Conservation (phyloP, 2,797 vertebrate species). For the Eurystomus glaucurus region DNA sequence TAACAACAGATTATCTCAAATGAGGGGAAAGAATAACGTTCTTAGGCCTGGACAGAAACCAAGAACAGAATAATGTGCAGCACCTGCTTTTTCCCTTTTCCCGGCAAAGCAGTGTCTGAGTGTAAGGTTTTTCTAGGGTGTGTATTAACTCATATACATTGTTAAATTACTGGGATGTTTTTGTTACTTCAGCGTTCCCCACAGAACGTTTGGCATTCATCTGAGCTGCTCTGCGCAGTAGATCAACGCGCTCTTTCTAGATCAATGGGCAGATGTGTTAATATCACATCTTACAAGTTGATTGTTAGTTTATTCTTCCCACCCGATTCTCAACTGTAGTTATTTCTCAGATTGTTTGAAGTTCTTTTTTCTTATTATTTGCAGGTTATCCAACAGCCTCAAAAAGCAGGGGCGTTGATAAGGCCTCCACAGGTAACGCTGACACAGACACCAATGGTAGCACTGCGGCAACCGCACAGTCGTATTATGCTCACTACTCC, state of each 20-base stretch:
- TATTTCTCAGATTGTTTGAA: neutral
- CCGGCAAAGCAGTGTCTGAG: neutral
- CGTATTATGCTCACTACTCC: constrained; percentile 91
- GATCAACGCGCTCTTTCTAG: neutral
- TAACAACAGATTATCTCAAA: neutral
- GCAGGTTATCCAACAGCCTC: constrained; percentile 92
- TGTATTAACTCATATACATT: neutral
- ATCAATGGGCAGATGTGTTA: neutral
- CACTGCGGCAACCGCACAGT: constrained; percentile 91
- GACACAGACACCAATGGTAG: constrained; percentile 92
- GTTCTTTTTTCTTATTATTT: neutral
- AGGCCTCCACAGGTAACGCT: constrained; percentile 93
- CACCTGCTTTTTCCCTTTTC: neutral
- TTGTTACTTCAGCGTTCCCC: neutral
- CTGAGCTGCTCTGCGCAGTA: neutral
- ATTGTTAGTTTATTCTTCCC: neutral
- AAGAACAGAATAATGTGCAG: neutral
- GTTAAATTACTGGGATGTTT: neutral
- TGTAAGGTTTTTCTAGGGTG: neutral
- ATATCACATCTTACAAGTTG: neutral
- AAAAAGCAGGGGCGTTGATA: constrained; percentile 90
- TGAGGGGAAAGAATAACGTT: neutral
- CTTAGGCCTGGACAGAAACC: neutral
- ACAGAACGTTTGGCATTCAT: fast-evolving
- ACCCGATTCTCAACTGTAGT: neutral